Percentiles rank a stretch among this genome's conserved stretches.
Conservation (phyloP, 2,113 vertebrate species). For the Ornithorhynchus anatinus region DNA sequence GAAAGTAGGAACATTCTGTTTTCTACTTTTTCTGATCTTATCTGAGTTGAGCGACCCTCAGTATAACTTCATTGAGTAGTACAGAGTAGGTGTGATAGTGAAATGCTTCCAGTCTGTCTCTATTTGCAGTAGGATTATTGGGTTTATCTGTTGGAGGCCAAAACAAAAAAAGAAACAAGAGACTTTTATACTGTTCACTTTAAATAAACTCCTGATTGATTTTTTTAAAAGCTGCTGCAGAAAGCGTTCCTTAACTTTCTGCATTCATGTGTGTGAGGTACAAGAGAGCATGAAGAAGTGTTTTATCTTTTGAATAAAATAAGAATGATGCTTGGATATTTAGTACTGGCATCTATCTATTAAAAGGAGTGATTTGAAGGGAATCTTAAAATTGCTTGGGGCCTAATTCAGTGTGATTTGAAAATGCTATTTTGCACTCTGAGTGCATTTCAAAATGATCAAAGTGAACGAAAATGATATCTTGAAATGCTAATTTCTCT, state of each 20-base stretch:
- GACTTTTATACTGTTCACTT: not conserved
- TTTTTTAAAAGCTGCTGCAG: not conserved
- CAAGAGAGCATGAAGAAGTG: too few species aligned
- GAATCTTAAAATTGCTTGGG: too few species aligned
- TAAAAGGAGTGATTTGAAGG: too few species aligned
- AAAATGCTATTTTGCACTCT: too few species aligned
- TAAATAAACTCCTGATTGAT: not conserved
- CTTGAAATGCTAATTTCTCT: constrained; percentile 5
- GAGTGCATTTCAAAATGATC: not conserved
- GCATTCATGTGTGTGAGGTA: not conserved
- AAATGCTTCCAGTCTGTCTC: not conserved
- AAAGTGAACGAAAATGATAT: not conserved
- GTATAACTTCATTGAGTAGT: not conserved
- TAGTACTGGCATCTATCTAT: too few species aligned
- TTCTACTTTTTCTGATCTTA: not conserved
- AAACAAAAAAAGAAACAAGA: not conserved
- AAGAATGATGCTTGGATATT: too few species aligned
- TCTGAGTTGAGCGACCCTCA: not conserved
- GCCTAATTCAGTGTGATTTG: too few species aligned
- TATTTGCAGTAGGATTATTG: not conserved
- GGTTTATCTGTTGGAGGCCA: not conserved
- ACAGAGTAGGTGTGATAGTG: not conserved
- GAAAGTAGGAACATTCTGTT: not conserved
- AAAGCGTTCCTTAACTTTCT: not conserved
- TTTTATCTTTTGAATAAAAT: too few species aligned